These are phyloP conservation scores for Tiliacea citrago DNA, from an alignment of 2,888 invertebrate species.

Conservation along the genomic window DNA sequence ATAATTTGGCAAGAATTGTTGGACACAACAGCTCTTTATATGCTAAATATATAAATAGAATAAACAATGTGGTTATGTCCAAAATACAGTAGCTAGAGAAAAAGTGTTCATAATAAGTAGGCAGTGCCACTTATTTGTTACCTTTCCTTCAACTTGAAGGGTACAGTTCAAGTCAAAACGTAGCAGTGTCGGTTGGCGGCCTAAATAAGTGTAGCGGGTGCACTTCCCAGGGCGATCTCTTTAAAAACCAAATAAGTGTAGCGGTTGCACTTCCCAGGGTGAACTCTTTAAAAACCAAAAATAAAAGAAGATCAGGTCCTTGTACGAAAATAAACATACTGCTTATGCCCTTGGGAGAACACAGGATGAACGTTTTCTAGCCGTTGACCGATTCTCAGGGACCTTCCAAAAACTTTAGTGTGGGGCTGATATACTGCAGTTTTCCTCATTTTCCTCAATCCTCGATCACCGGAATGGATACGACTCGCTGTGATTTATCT, in stretches of 20 bases:
- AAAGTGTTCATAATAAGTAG: too few species aligned
- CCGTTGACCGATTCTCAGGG: conserved; percentile 23
- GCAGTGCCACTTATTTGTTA: not conserved
- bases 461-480: conserved; percentile 33
- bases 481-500: conserved; percentile 48
- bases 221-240: too few species aligned
- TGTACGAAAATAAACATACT: conserved; percentile 27
- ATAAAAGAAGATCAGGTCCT: not conserved
- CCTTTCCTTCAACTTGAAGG: not conserved
- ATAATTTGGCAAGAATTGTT: too few species aligned
- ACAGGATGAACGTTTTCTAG: conserved; percentile 15
- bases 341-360: conserved; percentile 31
- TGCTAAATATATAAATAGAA: too few species aligned
- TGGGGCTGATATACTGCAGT: conserved; percentile 50
- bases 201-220: too few species aligned
- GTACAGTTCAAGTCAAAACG: not conserved
- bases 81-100: too few species aligned
- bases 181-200: too few species aligned
- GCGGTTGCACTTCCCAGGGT: too few species aligned
- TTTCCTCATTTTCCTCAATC: conserved; percentile 45
- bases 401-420: conserved; percentile 35
- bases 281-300: too few species aligned
- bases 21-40: too few species aligned
- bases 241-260: too few species aligned
- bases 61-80: too few species aligned